Evolutionary conservation across 2,797 vertebrate genomes (phyloP), one percentile per base, ranked within the genome.

Genomic region (Centroberyx gerrardi): DNA sequence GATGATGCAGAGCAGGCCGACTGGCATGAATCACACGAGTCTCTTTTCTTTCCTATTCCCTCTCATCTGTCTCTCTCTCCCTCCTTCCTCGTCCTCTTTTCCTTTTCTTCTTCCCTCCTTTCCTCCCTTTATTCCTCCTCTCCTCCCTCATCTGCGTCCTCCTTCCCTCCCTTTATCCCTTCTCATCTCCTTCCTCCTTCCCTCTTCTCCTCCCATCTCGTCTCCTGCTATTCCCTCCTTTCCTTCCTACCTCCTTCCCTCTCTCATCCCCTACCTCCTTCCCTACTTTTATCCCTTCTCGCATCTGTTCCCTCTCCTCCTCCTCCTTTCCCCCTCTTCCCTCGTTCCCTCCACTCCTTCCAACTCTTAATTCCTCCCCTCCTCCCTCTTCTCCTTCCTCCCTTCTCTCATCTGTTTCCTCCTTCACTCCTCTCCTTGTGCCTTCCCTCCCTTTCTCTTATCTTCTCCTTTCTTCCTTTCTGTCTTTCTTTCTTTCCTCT

Each of bases 1-100:
- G 80, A 86, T 88, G 81, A 90, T 90, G 86, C 86, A 80, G 79
- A 87, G 86, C 62, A 86, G 78, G 56, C 40, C 44, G 8, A 53
- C 66, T 77, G 73, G 90, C 83, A 90, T 86, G 83, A 89, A 87
- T 89, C 79, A 84, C 62, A 72, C 22, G 44, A 56, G 6, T 28
- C 48, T 72, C 67, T 74, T 85, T 82, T 85, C 76, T 67, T 73
- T 77, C 59, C 68, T 62, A 18, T 81, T 69, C 46, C 65, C 48
- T 80, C 29, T 67, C 54, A 4, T 85, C 77, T 77, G 44, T 86
- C 72, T 80, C 70, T 66, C 44, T 51, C 29, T 46, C 70, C 40
- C 31, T 15, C n/a, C 36, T 17, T 7, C 62, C 14, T 42, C 8
- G 40, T n/a, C 59, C 28, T 18, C 68, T 49, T n/a, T 71, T 58